phyloP scores from a whole-genome alignment of 2,888 invertebrate genomes.

The Sesamia inferens region DNA sequence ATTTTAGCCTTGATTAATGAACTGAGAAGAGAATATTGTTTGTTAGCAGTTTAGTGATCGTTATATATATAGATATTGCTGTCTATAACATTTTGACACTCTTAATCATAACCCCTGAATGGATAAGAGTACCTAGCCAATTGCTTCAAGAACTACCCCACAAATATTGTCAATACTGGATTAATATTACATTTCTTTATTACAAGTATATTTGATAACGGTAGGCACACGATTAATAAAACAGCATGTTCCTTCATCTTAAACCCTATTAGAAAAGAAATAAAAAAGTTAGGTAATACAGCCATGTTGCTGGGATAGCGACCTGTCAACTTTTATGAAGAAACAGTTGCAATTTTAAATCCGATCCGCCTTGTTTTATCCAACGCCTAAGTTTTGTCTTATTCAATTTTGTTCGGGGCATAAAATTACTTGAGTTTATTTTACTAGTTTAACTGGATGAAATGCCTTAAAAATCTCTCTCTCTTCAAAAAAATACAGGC shows the following conservation, averaged over 20 bases:
- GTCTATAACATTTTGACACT: constrained; percentile 1
- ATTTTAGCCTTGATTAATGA: constrained; percentile 12
- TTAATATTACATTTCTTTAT: not conserved
- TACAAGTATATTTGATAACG: not conserved
- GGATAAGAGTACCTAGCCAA: not conserved
- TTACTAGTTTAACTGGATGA: constrained; percentile 1
- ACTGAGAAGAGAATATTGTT: not conserved
- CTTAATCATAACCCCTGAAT: constrained; percentile 8
- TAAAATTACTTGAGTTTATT: constrained; percentile 30
- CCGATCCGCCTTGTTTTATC: constrained; percentile 13
- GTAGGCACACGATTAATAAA: not conserved
- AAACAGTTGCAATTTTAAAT: constrained; percentile 45
- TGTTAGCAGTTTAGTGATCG: constrained; percentile 3
- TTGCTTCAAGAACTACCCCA: not conserved
- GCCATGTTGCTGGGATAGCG: constrained; percentile 14
- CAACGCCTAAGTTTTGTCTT: constrained; percentile 29
- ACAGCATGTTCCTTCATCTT: not conserved
- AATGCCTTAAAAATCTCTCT: not conserved
- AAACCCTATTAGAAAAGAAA: not conserved
- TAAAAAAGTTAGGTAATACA: constrained; percentile 9
- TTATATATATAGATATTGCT: constrained; percentile 29
- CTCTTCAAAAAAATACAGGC: not conserved
- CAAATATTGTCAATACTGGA: not conserved
- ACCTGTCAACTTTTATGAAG: constrained; percentile 37
- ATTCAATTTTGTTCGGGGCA: constrained; percentile 22